A percentile compares a stretch with the other conserved stretches of the same genome.
These are phyloP conservation scores for Esperia sulphurella DNA, from an alignment of 2,888 invertebrate species.

Conservation along the genomic window DNA sequence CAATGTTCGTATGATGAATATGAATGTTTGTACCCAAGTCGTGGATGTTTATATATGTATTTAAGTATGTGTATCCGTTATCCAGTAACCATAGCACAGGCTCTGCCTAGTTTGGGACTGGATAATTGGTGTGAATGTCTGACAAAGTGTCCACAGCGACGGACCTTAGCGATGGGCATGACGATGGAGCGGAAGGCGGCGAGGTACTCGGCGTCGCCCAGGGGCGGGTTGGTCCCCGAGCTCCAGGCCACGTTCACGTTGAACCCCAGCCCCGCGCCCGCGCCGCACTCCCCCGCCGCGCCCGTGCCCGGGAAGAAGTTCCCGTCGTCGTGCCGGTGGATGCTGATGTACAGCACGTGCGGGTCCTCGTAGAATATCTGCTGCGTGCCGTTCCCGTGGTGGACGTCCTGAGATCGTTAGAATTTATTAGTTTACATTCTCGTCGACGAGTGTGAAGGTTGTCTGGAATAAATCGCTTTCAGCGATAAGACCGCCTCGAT, in stretches of 20 bases:
- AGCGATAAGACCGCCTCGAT: too few species aligned
- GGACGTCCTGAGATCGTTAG: slow-evolving; percentile 86
- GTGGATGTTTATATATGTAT: too few species aligned
- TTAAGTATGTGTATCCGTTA: too few species aligned
- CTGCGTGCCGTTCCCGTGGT: slow-evolving; percentile 99
- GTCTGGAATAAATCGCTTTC: too few species aligned
- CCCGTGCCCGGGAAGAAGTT: slow-evolving; percentile 99
- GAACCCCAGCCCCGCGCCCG: slow-evolving; percentile 92
- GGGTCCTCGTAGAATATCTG: slow-evolving; percentile 98
- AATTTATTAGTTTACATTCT: too few species aligned
- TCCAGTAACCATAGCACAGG: too few species aligned
- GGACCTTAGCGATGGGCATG: slow-evolving; percentile 94
- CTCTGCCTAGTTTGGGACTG: too few species aligned
- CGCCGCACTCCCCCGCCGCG: slow-evolving; percentile 94
- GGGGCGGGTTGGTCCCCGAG: slow-evolving; percentile 91
- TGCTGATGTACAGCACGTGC: slow-evolving; percentile 95
- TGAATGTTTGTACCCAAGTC: too few species aligned
- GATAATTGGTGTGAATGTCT: too few species aligned
- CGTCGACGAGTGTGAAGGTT: too few species aligned
- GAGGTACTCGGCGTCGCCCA: slow-evolving; percentile 97
- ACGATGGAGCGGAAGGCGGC: slow-evolving; percentile 97
- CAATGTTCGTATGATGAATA: too few species aligned
- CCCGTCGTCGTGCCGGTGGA: slow-evolving; percentile 99
- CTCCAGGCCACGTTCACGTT: slow-evolving; percentile 98
- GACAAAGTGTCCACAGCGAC: too few species aligned